Evolutionary conservation across 2,113 vertebrate genomes (phyloP).

Genomic region (Hippopotamus amphibius): DNA sequence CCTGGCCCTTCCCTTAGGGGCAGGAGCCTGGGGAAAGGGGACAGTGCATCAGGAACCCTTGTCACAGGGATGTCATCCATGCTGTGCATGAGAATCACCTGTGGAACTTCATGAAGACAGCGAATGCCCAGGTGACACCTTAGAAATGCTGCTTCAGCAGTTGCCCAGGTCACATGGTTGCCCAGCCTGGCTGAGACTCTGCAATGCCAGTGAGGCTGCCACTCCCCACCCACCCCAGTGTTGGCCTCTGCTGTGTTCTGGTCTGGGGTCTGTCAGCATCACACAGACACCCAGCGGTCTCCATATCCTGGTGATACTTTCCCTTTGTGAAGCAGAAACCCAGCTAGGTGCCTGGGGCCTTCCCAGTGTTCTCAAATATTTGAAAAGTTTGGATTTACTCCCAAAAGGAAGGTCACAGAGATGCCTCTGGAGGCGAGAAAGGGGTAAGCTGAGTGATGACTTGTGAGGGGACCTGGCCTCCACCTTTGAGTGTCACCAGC

Average conservation of each 20-base stretch:
- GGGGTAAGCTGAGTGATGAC: too few species aligned
- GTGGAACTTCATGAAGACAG: neutral
- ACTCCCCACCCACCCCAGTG: fast-evolving
- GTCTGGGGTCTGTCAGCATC: neutral
- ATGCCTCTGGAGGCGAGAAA: neutral
- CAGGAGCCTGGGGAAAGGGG: neutral
- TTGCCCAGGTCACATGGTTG: fast-evolving
- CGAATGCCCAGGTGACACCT: too few species aligned
- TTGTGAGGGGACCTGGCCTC: too few species aligned
- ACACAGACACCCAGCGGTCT: neutral
- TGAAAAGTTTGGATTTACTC: neutral
- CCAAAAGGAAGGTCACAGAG: fast-evolving
- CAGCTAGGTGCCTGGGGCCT: neutral
- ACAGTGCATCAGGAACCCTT: too few species aligned
- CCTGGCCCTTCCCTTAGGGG: too few species aligned
- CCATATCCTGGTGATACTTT: neutral
- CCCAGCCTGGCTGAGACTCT: neutral
- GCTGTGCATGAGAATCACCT: fast-evolving
- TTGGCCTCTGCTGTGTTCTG: neutral
- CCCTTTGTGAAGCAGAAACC: neutral
- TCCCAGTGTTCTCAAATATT: neutral
- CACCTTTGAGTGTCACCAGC: neutral
- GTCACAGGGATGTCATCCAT: neutral
- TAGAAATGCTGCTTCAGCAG: neutral
- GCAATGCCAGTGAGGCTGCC: too few species aligned